Conservation (phyloP, 2,113 vertebrate species). For the Bubalus kerabau region DNA sequence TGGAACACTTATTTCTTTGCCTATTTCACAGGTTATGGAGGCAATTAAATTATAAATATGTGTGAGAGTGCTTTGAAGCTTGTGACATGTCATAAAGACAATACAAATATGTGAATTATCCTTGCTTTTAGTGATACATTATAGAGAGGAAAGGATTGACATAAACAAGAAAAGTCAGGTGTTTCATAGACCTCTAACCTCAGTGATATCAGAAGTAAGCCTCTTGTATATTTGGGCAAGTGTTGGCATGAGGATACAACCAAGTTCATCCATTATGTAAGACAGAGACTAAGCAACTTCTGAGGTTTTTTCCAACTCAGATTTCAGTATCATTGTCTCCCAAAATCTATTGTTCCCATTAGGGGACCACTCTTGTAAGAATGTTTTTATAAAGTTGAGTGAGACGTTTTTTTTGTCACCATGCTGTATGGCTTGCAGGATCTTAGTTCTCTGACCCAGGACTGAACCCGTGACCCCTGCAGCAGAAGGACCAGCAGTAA, state of each 20-base stretch:
- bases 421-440: neutral
- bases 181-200: neutral
- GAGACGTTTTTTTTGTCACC: neutral
- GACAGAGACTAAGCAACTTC: neutral
- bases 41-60: slow-evolving; percentile 7
- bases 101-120: neutral
- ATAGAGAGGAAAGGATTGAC: neutral
- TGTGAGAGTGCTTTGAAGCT: neutral
- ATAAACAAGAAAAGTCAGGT: neutral
- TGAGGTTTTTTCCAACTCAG: neutral
- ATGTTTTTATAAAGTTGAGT: neutral
- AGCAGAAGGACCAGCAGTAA: neutral
- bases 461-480: neutral
- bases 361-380: neutral
- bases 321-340: neutral
- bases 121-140: neutral
- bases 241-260: neutral
- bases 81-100: neutral
- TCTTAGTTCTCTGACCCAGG: neutral
- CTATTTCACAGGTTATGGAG: neutral
- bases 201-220: neutral
- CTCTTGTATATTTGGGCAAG: neutral
- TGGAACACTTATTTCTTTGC: neutral
- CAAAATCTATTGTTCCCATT: neutral
- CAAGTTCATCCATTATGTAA: neutral